These are phyloP conservation scores for Drosophila rhopaloa DNA, from an alignment of 1,140 invertebrate species.

Conservation along the genomic window DNA sequence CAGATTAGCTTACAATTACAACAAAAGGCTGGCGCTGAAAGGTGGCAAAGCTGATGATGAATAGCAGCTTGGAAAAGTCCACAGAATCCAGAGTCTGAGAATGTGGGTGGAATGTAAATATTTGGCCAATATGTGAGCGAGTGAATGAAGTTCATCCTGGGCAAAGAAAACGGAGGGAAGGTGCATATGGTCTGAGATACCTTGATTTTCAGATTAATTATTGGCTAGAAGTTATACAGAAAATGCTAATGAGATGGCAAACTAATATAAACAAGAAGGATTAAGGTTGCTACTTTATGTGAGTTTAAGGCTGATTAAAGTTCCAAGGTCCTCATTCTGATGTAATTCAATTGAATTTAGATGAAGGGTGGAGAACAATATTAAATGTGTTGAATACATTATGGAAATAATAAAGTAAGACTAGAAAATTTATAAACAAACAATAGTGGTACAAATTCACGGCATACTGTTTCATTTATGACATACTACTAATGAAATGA, in stretches of 20 bases:
- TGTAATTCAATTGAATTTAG: too few species aligned
- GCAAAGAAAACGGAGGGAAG: neutral
- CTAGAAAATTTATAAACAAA: too few species aligned
- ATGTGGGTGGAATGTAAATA: slow-evolving; percentile 40
- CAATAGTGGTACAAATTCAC: too few species aligned
- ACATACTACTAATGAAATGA: too few species aligned
- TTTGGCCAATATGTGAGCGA: slow-evolving; percentile 54
- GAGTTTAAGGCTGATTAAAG: neutral
- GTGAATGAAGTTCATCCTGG: slow-evolving; percentile 1
- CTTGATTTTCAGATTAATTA: slow-evolving; percentile 14
- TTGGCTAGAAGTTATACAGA: slow-evolving; percentile 23
- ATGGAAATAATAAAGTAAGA: too few species aligned
- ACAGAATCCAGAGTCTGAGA: neutral
- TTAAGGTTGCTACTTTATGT: neutral
- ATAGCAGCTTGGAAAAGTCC: slow-evolving; percentile 13
- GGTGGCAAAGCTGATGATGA: slow-evolving; percentile 47
- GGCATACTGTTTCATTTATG: too few species aligned
- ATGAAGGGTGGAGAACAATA: too few species aligned
- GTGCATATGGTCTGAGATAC: slow-evolving; percentile 7
- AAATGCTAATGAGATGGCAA: slow-evolving; percentile 20
- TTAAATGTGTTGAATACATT: too few species aligned
- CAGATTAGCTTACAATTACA: slow-evolving; percentile 77
- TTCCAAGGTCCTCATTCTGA: neutral
- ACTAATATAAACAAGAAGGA: slow-evolving; percentile 5
- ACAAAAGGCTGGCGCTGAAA: slow-evolving; percentile 56